Evolutionary conservation across 2,888 invertebrate species (phyloP).

Genomic region (Ypsolopha sequella): DNA sequence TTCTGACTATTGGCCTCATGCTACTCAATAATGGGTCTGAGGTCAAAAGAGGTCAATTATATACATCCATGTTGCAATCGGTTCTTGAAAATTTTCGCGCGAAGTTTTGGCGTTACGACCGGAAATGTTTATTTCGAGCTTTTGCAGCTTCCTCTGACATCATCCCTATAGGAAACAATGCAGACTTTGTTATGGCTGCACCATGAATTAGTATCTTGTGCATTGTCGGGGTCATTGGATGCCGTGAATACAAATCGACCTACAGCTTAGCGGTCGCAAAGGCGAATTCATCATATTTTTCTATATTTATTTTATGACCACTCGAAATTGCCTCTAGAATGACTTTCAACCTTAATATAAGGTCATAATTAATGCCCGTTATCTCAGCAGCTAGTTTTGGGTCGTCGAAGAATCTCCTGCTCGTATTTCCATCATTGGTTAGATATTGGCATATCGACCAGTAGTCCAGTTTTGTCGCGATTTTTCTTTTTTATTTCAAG

Average conservation of each 20-base stretch:
- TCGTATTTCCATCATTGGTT: slow-evolving; percentile 16
- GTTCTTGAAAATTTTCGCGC: no score
- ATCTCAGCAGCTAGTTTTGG: slow-evolving; percentile 14
- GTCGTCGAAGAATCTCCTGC: slow-evolving; percentile 16
- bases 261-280: slow-evolving; percentile 9
- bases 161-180: no score
- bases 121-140: no score
- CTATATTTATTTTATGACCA: background rate
- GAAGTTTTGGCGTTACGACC: no score
- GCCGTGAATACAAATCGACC: slow-evolving; percentile 11
- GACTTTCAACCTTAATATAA: slow-evolving; percentile 1
- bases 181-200: no score
- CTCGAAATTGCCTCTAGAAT: slow-evolving; percentile 1
- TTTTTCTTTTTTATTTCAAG: background rate
- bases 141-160: no score
- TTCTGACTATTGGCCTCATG: no score
- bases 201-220: slow-evolving; percentile 16
- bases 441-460: slow-evolving; percentile 21
- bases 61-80: no score
- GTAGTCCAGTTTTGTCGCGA: slow-evolving; percentile 9
- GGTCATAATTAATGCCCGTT: slow-evolving; percentile 12
- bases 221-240: slow-evolving; percentile 16
- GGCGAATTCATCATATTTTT: background rate
- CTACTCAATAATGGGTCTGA: no score
- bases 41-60: no score